These are phyloP conservation scores for Meteorus colon DNA, from an alignment of 2,888 invertebrate genomes.

Conservation along the genomic window DNA sequence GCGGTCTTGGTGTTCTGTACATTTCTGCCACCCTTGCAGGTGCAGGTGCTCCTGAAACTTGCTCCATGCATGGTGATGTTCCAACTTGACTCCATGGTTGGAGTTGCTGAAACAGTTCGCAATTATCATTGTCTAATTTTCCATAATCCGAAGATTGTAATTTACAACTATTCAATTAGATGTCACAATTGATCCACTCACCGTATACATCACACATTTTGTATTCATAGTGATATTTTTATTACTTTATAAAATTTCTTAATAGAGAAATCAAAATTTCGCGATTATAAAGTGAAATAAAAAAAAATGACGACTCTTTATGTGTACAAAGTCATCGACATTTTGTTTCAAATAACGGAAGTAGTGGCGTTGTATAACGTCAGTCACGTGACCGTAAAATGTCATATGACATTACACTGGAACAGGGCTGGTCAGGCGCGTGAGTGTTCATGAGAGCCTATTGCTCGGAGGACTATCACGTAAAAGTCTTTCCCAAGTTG, in stretches of 20 bases:
- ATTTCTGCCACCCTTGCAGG: conserved; percentile 81
- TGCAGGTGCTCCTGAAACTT: conserved; percentile 73
- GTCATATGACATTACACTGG: conserved; percentile 59
- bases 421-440: conserved; percentile 61
- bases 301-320: background rate
- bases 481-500: conserved; percentile 21
- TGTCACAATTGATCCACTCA: conserved; percentile 1
- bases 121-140: background rate
- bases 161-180: conserved; percentile 12
- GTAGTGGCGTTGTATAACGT: conserved; percentile 25
- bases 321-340: background rate
- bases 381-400: conserved; percentile 48
- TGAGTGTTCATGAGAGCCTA: conserved; percentile 36
- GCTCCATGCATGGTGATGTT: conserved; percentile 79
- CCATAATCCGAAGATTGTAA: background rate
- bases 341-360: conserved; percentile 18
- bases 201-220: conserved; percentile 50
- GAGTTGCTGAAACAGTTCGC: conserved; percentile 77
- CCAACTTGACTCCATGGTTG: conserved; percentile 83
- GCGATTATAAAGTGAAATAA: background rate
- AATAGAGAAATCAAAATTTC: background rate
- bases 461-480: conserved; percentile 36
- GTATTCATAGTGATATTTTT: conserved; percentile 37
- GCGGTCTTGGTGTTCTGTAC: conserved; percentile 82
- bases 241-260: background rate